Percentiles rank a stretch among this genome's conserved stretches.
Conservation (phyloP, 2,797 vertebrate genomes). For the Pipistrellus pygmaeus region DNA sequence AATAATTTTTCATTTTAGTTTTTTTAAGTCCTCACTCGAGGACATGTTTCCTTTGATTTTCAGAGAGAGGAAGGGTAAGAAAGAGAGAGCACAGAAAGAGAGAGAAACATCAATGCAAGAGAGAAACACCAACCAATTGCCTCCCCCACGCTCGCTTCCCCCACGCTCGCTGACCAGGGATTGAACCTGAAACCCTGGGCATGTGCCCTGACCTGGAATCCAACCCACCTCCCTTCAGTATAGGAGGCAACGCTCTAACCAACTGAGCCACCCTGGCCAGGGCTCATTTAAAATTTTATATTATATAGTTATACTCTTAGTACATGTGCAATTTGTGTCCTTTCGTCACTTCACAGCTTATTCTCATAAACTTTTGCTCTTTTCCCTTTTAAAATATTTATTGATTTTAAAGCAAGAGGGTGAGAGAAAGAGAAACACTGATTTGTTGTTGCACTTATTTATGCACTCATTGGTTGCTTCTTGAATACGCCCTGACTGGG, state of each 20-base stretch:
- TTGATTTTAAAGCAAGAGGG: neutral
- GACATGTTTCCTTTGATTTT: neutral
- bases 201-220: neutral
- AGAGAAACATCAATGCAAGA: neutral
- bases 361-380: neutral
- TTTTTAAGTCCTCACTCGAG: neutral
- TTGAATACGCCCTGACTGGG: neutral
- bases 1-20: neutral
- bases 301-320: neutral
- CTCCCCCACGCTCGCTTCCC: neutral
- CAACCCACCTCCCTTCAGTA: neutral
- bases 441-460: neutral
- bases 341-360: neutral
- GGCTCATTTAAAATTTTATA: conserved; percentile 14
- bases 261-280: neutral
- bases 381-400: neutral
- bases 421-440: neutral
- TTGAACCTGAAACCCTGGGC: neutral
- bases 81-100: neutral
- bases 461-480: neutral
- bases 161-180: neutral
- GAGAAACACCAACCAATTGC: neutral
- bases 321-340: neutral
- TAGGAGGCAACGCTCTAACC: neutral
- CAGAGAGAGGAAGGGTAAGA: neutral